Evolutionary conservation across 2,797 vertebrate species (phyloP), one percentile per base, ranked within the genome.

Genomic region (Poeciliopsis paucimaculata): DNA sequence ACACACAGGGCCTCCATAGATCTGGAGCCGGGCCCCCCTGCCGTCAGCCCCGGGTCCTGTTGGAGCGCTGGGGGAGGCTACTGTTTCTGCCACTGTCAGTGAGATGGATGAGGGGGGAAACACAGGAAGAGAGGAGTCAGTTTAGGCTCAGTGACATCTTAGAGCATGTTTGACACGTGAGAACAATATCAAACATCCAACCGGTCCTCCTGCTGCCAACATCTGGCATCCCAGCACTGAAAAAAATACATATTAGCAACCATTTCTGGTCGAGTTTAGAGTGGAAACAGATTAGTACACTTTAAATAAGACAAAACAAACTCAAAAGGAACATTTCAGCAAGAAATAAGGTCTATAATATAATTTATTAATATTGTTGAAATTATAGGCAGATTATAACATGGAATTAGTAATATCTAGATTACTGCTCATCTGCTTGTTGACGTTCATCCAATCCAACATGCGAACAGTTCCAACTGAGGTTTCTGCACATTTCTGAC

Each of bases 91-190:
- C 77, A 87, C 85, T 91, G 91, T 94, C 91, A 91, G 79, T 77
- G 93, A 94, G 93, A 94, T 91, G 90, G 92, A 94, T 93, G 91
- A 93, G 86, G 82, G 76, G 84, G 89, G 82, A 88, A 89, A 87
- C 84, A 64, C 80, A 72, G 68, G 55, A 76, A 88, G 78, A 88
- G 81, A 64, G 77, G 83, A 79, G 76, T 64, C 82, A 75, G 46
- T 82, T 88, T 77, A 72, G 76, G 28, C 79, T 66, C 1, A 12
- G 76, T 80, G 84, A 90, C 90, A 86, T 91, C 89, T 85, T 82
- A 80, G 82, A 87, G 77, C 70, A 76, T 28, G 81, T 87, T 80
- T 90, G 89, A 91, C 90, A 90, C 68, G 18, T 47, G 76, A 80
- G 81, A 77, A 82, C 80, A 75, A 76, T 79, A 78, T 79, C 74